Percentiles rank a stretch among this genome's conserved stretches.
Conservation (phyloP, 1,140 invertebrate genomes). For the Pseudomyrmex cubaensis region DNA sequence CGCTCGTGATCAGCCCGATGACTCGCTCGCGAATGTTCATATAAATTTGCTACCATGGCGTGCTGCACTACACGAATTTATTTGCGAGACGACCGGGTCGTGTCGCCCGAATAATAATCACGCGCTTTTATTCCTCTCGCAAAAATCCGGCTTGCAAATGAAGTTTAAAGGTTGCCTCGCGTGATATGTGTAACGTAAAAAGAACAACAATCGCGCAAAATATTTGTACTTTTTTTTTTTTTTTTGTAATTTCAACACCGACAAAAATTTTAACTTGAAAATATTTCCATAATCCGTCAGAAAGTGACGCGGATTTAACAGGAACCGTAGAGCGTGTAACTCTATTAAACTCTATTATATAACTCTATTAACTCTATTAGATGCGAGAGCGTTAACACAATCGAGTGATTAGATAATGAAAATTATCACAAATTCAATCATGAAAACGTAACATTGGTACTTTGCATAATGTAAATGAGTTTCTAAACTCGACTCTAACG, state of each 20-base stretch:
- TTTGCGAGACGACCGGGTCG: constrained; percentile 5
- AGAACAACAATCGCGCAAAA: too few species aligned
- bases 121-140: constrained; percentile 2
- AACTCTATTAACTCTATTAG: too few species aligned
- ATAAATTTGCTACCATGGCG: constrained; percentile 21
- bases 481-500: background rate
- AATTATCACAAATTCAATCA: background rate
- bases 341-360: too few species aligned
- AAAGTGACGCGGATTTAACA: background rate
- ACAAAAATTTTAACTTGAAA: too few species aligned
- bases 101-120: constrained; percentile 25
- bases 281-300: background rate
- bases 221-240: too few species aligned
- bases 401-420: too few species aligned
- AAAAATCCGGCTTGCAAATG: constrained; percentile 2
- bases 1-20: constrained; percentile 21
- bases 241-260: too few species aligned
- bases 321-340: too few species aligned
- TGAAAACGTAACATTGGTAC: background rate
- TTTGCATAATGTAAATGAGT: background rate
- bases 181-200: too few species aligned
- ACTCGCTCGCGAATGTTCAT: constrained; percentile 16
- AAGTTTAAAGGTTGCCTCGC: background rate
- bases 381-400: too few species aligned
- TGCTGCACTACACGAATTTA: constrained; percentile 41